Conservation (phyloP, 2,888 invertebrate species). For the Harpagoxenus sublaevis region DNA sequence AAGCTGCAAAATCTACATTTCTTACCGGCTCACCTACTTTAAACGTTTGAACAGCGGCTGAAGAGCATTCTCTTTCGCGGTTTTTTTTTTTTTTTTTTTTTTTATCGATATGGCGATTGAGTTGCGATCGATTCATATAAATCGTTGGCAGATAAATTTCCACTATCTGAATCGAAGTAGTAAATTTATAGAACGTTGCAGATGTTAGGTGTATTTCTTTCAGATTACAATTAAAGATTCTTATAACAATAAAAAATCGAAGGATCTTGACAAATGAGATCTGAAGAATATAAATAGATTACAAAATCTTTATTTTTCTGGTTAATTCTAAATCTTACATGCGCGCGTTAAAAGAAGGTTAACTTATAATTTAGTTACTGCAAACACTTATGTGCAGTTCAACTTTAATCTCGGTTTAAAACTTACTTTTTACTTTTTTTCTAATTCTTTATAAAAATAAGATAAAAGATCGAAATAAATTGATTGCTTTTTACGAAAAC, state of each 20-base stretch:
- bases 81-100: neutral
- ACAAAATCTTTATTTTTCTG: neutral
- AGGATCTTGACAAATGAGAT: neutral
- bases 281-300: neutral
- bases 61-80: neutral
- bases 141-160: neutral
- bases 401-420: neutral
- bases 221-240: neutral
- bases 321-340: neutral
- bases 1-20: constrained; percentile 11
- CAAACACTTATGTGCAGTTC: neutral
- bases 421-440: no score
- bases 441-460: neutral
- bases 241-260: neutral
- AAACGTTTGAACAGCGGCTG: neutral
- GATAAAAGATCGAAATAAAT: neutral
- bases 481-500: neutral
- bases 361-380: neutral
- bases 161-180: neutral
- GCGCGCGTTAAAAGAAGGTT: neutral
- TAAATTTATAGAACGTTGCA: neutral
- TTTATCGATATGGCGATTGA: neutral
- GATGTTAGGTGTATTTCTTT: neutral
- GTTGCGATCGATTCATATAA: neutral
- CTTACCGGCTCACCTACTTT: neutral